phyloP scores from a whole-genome alignment of 2,888 invertebrate genomes.

The Cerceris rybyensis region DNA sequence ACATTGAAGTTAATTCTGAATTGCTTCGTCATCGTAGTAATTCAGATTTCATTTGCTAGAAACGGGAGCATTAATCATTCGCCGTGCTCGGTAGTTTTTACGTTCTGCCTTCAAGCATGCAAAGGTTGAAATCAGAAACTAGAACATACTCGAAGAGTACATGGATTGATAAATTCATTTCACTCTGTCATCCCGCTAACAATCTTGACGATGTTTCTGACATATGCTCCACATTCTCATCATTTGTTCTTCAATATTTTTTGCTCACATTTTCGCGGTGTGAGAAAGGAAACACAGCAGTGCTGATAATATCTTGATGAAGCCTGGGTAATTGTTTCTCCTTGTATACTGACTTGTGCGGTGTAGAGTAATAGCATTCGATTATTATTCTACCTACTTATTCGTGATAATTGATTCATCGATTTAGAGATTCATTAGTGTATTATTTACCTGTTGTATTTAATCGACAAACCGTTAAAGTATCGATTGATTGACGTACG shows the following conservation, averaged over 20 bases:
- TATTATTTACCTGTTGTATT: no score
- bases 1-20: conserved; percentile 21
- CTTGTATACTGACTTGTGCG: no score
- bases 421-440: no score
- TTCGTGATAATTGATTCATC: no score
- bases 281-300: not conserved
- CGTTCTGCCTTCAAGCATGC: not conserved
- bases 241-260: not conserved
- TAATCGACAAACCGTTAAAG: no score
- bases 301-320: not conserved
- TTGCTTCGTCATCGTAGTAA: conserved; percentile 26
- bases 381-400: no score
- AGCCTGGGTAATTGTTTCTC: no score
- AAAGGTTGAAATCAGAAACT: conserved; percentile 1
- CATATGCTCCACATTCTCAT: not conserved
- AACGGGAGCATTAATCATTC: conserved; percentile 37
- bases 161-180: not conserved
- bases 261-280: not conserved
- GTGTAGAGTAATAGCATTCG: no score
- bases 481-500: no score
- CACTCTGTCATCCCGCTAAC: not conserved
- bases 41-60: conserved; percentile 32
- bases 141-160: not conserved
- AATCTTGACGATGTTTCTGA: no score
- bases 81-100: conserved; percentile 15